Base-by-base conservation (phyloP, 2,888 invertebrate genomes). In the Rhimphoctona megacephalus region DNA sequence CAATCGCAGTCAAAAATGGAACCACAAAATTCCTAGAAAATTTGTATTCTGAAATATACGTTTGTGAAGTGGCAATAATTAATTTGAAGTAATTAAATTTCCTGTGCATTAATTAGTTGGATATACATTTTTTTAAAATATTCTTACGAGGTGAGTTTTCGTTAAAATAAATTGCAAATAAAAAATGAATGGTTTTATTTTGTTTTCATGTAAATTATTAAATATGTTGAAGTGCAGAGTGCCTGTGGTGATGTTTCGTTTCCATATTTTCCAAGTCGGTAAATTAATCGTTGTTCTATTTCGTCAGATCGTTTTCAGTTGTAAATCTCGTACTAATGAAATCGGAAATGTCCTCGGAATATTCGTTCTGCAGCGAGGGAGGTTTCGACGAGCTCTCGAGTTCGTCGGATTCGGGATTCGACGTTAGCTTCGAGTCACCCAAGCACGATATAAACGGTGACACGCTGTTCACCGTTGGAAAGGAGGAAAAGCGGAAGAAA, bases 321-420 rank as follows among this genome's bases (percentile, higher is more conserved):
- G 54, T n/a, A 5, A 22, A 33, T 3, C 39, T 69, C 36, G 54
- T 25, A 70, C 70, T 46, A 46, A 79, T 76, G 70, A 83, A 77
- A 78, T 82, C 69, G 46, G 87, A 80, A 87, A 94, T 94, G 94
- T 93, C 94, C 57, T 94, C 94, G 69, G 94, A 94, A 86, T 94
- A 94, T 82, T 94, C 93, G 43, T 94, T 93, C 90, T 93, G 94
- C 90, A 94, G 94, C 89, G 94, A 94, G 87, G 93, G 93, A 39
- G 94, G 93, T 43, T 94, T 94, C 88, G 94, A 94, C 88, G 94
- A 94, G 85, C 90, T 94, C n/a, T 94, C 94, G 22, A 94, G 94
- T 93, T 97, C 97, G 88, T 97, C 96, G 82, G 97, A 97, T 92
- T 97, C 97, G 0, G 97, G 97, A 72, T 96, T 97, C 92, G 97